Percentiles rank a stretch among this genome's conserved stretches.
Conservation (phyloP, 2,888 invertebrate genomes). For the Parapristionchus giblindavisi region DNA sequence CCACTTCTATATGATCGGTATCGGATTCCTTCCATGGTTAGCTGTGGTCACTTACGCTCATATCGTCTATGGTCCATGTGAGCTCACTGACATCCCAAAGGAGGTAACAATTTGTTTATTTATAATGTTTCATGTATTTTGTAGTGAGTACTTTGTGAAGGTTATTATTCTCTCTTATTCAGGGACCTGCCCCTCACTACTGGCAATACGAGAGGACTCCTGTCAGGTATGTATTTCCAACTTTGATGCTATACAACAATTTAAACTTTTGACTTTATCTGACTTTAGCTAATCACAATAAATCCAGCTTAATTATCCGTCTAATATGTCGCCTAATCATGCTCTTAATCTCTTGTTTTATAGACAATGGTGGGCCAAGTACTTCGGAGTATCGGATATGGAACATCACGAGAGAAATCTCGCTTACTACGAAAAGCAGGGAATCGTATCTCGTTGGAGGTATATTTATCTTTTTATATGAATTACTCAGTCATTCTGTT, state of each 20-base stretch:
- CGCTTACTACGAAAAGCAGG: constrained; percentile 61
- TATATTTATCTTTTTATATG: constrained; percentile 27
- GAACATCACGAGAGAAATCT: constrained; percentile 63
- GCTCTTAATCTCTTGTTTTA: neutral
- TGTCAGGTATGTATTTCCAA: constrained; percentile 57
- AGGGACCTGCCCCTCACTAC: constrained; percentile 62
- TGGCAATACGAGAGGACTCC: constrained; percentile 68
- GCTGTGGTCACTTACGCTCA: constrained; percentile 56
- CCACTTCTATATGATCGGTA: constrained; percentile 66
- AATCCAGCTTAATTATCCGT: too few relatives aligned
- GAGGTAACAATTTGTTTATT: constrained; percentile 43
- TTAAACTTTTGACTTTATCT: neutral
- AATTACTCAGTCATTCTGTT: neutral
- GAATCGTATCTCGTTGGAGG: constrained; percentile 65
- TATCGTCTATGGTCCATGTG: constrained; percentile 59
- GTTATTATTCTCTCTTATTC: constrained; percentile 3
- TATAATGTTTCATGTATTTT: neutral
- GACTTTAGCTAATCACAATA: neutral
- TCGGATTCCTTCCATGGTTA: constrained; percentile 61
- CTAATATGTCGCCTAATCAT: too few relatives aligned
- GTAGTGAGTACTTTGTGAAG: too few relatives aligned
- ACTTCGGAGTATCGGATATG: constrained; percentile 56
- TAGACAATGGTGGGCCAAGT: constrained; percentile 54
- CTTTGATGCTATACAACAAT: too few relatives aligned
- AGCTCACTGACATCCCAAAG: constrained; percentile 62